Evolutionary conservation across 2,113 vertebrate species (phyloP), one percentile per base, ranked within the genome.

Genomic region (Coptodon bakossiorum): DNA sequence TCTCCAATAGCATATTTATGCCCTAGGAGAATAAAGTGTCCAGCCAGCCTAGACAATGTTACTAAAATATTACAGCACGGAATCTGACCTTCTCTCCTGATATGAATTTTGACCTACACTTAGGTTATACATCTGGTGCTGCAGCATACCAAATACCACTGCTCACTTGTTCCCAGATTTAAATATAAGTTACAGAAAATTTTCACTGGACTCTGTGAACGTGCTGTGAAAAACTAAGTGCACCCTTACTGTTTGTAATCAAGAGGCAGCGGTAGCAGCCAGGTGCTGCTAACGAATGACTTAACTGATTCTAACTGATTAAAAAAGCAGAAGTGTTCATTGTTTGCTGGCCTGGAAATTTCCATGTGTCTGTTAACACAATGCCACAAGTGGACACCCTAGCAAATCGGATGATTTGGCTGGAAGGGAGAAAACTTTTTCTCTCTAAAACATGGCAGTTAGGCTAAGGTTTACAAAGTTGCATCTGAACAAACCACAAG

Each of bases 1-100:
- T 95, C 90, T 93, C 87, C 61, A 86, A 66, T 57, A 92, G 86
- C 90, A 92, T 93, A 93, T 95, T 91, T 95, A 92, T 88, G 91
- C 89, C 82, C 81, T 82, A 27, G 53, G 45, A 88, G 86, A 89
- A 85, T 82, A 66, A 89, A 93, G 84, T 68, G 43, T 56, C 83
- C 59, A 66, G 76, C 73, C 80, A 66, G 59, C 52, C 87, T 40
- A 82, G 50, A 45, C 79, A 68, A 16, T 80, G 68, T 87, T 88
- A 63, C 61, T 81, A 73, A 86, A 87, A 87, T 81, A 93, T 88
- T 86, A 80, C 34, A 61, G 36, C 22, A 86, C 36, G 31, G 80
- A 86, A 79, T 82, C 63, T 87, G 73, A 86, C 36, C 76, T 81
- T 83, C 59, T 81, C 10, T 43, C 2, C 66, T 52, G 22, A 91